Conservation (phyloP, 2,797 vertebrate genomes). For the Pangasius krempfi region DNA sequence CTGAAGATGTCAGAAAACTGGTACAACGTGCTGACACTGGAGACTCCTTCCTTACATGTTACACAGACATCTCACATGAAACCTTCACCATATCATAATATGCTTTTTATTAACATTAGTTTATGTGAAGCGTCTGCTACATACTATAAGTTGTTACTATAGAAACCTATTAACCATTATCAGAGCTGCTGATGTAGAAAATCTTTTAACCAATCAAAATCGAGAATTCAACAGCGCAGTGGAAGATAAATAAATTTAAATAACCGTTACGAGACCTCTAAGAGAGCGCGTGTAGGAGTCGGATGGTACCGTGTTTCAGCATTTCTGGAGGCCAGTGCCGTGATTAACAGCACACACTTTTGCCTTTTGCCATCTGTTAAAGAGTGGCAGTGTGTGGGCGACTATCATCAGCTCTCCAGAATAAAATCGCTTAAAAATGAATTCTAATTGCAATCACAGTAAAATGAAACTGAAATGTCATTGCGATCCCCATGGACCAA, state of each 20-base stretch:
- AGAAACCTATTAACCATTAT: not conserved
- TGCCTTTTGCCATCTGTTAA: constrained; percentile 14
- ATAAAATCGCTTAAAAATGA: not conserved
- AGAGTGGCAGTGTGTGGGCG: not conserved
- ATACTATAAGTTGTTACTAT: too few species aligned
- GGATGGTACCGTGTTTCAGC: constrained; percentile 5
- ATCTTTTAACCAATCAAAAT: not conserved
- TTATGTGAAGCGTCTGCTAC: too few species aligned
- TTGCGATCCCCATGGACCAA: not conserved
- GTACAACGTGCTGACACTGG: not conserved
- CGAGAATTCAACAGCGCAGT: not conserved
- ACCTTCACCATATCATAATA: too few species aligned
- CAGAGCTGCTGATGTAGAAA: not conserved
- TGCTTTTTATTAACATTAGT: not conserved
- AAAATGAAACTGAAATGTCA: not conserved
- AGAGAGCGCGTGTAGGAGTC: constrained; percentile 1
- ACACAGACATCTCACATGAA: not conserved
- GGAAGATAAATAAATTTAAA: not conserved
- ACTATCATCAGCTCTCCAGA: not conserved
- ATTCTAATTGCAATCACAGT: not conserved
- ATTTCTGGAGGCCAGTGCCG: constrained; percentile 12
- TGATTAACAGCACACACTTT: constrained; percentile 6
- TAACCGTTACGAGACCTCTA: not conserved
- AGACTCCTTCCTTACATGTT: not conserved
- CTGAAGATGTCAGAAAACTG: not conserved